Base-by-base conservation (phyloP, 2,888 invertebrate species). In the Dysmachus trigonus region DNA sequence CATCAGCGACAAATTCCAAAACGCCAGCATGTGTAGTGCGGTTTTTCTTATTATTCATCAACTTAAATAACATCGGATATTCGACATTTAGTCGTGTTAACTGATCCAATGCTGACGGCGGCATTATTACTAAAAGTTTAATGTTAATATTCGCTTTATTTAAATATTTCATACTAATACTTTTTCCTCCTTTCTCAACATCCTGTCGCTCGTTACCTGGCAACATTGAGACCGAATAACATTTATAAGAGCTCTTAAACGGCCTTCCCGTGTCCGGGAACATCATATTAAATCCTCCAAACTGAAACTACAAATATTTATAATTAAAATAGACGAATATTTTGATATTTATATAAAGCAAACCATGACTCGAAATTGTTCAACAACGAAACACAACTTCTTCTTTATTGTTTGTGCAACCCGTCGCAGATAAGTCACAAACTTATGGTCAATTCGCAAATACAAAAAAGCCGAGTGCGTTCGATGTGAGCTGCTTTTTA, bases 11-110 rank as follows among this genome's bases (percentile, higher is more conserved):
- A 93, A 99, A 99, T 92, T 99, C 99, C 88, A 99, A 92, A 0
- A 99, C 99, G 85, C 98, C 98, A 91, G 98, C 98, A 91, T 99
- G 99, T 10, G 99, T 98, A 38, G 95, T 93, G 87, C 98, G 94
- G 88, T 95, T 95, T 6, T 95, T 95, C 90, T 96, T 96, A 89
- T 95, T 95, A 91, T 99, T 99, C 33, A 95, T 97, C 47, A 99
- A 93, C 91, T 98, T 99, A 91, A 99, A 99, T 86, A 99, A 94
- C 99, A 99, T 99, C 0, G 99, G 99, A 91, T 99, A 99, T 90
- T 97, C 98, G 88, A 99, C 98, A 92, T 99, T 99, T 30, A 98
- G 93, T 87, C 98, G 94, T 3, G 98, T 98, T 7, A 99, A 93
- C 88, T 96, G 96, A 90, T 99, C 99, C 89, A 99, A 92, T 0